Base-by-base conservation (phyloP, 2,888 invertebrate species). In the Odontothrips loti region DNA sequence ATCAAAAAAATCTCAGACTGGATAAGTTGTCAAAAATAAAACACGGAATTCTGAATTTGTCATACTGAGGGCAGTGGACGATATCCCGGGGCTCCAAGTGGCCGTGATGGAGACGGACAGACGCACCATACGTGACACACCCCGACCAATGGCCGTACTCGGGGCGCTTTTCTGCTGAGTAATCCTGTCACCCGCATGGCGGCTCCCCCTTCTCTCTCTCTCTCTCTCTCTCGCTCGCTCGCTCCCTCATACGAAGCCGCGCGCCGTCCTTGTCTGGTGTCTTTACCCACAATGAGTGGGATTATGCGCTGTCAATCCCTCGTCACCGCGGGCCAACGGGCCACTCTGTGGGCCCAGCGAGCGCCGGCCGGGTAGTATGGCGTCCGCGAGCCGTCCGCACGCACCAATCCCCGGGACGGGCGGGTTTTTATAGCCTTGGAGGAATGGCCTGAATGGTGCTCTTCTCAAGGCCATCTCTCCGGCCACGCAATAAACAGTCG, bases 301-400 rank as follows among this genome's bases (percentile, higher is more conserved):
- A 27, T 68, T 68, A 23, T 23, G 58, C 20, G 58, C 68, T 75
- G 68, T 27, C 68, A 75, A 75, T 75, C 68, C 68, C 68, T 75
- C 68, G 68, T 75, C 68, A 68, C 23, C 6, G 63, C 63, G 63
- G n/a, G 6, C 1, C 1, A n/a, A 20, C 63, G n/a, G 63, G 63
- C n/a, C n/a, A n/a, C 63, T 63, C 10, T 9, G 48, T 15, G 48
- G 48, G 48, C 48, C n/a, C n/a, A 15, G 68, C 0, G 68, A 68
- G n/a, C 8, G 68, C 9, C 20, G 68, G 68, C n/a, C 68, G 63
- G 63, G 63, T n/a, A n/a, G n/a, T n/a, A n/a, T n/a, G 51, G 15
- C 15, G 51, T 10, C 51, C 51, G 2, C 51, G 15, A 2, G 34
- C 34, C 34, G 34, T 6, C 34, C 34, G 34, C 34, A n/a, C 34